phyloP scores from a whole-genome alignment of 1,140 invertebrate genomes.

The Apocrypta bakeri region DNA sequence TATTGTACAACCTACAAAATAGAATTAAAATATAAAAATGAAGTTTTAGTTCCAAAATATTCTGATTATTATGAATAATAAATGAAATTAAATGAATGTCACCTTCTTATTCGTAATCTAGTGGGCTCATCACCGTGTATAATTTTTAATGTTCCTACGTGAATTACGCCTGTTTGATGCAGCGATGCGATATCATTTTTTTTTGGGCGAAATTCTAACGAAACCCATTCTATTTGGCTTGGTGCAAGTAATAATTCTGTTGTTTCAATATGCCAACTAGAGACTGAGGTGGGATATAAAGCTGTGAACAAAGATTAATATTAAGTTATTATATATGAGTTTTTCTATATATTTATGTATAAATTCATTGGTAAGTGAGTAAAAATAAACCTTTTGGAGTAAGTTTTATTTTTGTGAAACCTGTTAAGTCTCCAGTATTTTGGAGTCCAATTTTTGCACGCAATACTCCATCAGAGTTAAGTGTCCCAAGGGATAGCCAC shows the following conservation, averaged over 20 bases:
- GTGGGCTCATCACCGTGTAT: conserved; percentile 71
- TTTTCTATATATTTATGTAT: conserved; percentile 20
- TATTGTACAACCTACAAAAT: conserved; percentile 70
- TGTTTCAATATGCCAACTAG: conserved; percentile 68
- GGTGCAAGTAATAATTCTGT: conserved; percentile 67
- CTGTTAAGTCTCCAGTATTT: conserved; percentile 71
- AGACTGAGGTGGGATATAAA: conserved; percentile 65
- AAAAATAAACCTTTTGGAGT: conserved; percentile 67
- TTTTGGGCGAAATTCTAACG: conserved; percentile 66
- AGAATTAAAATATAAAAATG: neutral
- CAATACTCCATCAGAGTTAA: conserved; percentile 67
- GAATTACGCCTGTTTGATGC: conserved; percentile 61
- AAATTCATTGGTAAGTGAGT: neutral
- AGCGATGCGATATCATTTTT: conserved; percentile 65
- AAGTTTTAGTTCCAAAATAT: neutral
- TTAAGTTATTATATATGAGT: conserved; percentile 18
- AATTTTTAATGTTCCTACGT: conserved; percentile 68
- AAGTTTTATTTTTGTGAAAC: conserved; percentile 72
- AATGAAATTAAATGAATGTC: conserved; percentile 20
- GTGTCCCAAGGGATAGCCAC: conserved; percentile 73
- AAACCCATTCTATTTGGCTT: conserved; percentile 63
- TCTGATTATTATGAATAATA: conserved; percentile 3
- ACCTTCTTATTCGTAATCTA: conserved; percentile 70
- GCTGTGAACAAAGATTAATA: conserved; percentile 51
- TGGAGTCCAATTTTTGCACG: conserved; percentile 69